Percentiles rank a stretch among this genome's conserved stretches.
Conservation (phyloP, 2,888 invertebrate genomes). For the Fragum whitleyi region DNA sequence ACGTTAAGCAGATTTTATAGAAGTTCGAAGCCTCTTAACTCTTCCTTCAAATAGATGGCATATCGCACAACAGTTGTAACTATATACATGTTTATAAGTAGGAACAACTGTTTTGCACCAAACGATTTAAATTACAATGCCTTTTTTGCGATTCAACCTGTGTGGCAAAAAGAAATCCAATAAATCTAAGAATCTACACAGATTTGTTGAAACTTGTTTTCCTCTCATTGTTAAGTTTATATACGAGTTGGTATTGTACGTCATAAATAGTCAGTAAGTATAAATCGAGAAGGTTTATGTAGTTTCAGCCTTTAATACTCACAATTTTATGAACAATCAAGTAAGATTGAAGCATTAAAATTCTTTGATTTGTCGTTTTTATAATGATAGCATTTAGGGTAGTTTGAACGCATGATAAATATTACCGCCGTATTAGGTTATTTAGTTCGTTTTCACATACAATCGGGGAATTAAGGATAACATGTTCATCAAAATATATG, state of each 20-base stretch:
- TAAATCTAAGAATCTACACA: neutral
- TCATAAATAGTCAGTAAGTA: slow-evolving; percentile 10
- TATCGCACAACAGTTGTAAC: too few relatives aligned
- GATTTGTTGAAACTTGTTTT: neutral
- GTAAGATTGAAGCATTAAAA: slow-evolving; percentile 29
- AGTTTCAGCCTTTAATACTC: slow-evolving; percentile 18
- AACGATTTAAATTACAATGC: too few relatives aligned
- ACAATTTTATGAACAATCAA: slow-evolving; percentile 16
- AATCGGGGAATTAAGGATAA: too few relatives aligned
- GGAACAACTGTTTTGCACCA: too few relatives aligned
- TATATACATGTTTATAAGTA: too few relatives aligned
- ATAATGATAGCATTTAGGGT: slow-evolving; percentile 16
- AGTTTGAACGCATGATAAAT: neutral
- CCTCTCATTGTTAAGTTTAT: neutral
- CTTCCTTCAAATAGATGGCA: too few relatives aligned
- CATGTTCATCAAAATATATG: too few relatives aligned
- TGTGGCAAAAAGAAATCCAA: neutral
- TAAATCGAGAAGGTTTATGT: slow-evolving; percentile 13
- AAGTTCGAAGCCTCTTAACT: too few relatives aligned
- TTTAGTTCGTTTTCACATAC: too few relatives aligned
- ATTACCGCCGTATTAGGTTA: neutral
- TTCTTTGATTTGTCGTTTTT: slow-evolving; percentile 21
- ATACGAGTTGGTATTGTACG: neutral
- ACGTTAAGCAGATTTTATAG: too few relatives aligned
- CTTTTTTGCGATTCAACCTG: neutral